These are phyloP conservation scores for Lordiphosa clarofinis DNA, from an alignment of 1,140 invertebrate species.

Conservation along the genomic window DNA sequence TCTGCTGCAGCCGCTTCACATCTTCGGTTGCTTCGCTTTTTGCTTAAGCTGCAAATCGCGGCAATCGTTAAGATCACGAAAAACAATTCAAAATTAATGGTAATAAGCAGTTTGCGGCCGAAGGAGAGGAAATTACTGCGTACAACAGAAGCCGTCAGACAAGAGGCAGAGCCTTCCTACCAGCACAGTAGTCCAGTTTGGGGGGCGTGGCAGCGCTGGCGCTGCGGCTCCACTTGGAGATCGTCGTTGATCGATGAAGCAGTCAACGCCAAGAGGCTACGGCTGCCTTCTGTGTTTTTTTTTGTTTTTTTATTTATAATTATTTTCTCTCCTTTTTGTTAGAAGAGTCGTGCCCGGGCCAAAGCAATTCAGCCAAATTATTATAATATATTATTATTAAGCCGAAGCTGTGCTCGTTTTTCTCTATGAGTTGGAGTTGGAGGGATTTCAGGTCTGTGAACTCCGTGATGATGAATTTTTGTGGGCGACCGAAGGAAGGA, in stretches of 20 bases:
- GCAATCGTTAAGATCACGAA: constrained; percentile 80
- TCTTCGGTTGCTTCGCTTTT: constrained; percentile 26
- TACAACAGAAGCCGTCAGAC: constrained; percentile 79
- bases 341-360: constrained; percentile 48
- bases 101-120: constrained; percentile 77
- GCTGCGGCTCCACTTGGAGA: constrained; percentile 27
- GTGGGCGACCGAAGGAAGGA: constrained; percentile 35
- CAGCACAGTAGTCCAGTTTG: constrained; percentile 51
- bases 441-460: constrained; percentile 48
- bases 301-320: constrained; percentile 34
- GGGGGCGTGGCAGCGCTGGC: constrained; percentile 58
- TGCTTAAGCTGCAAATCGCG: constrained; percentile 74
- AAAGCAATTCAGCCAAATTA: constrained; percentile 73
- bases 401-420: constrained; percentile 40
- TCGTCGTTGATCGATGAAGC: constrained; percentile 52
- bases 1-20: constrained; percentile 12
- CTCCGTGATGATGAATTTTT: constrained; percentile 53
- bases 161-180: constrained; percentile 26
- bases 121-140: constrained; percentile 70
- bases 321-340: constrained; percentile 43
- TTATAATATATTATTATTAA: constrained; percentile 80
- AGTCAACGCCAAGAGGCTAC: constrained; percentile 39
- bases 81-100: constrained; percentile 80
- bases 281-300: constrained; percentile 1
- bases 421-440: too few relatives aligned